These are phyloP conservation scores for Cromileptes altivelis DNA, from an alignment of 2,113 vertebrate genomes.

Conservation along the genomic window DNA sequence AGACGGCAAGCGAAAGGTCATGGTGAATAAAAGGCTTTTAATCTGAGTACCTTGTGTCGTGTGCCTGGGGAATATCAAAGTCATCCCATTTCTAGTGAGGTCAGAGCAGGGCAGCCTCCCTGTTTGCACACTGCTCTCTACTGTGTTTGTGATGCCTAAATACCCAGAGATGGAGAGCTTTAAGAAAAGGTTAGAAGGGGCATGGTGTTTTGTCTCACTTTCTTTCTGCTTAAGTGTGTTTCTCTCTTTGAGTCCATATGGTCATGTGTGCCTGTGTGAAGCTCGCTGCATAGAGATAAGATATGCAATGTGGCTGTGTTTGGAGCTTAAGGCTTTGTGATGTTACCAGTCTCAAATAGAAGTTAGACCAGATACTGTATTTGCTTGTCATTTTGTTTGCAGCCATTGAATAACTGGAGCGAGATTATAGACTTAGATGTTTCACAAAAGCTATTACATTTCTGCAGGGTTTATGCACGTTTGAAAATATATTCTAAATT, in stretches of 20 bases:
- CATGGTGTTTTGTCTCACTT: constrained; percentile 25
- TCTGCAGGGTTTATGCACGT: neutral
- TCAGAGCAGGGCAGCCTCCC: constrained; percentile 61
- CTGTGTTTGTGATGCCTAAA: constrained; percentile 69
- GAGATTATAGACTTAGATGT: neutral
- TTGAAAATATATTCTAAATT: neutral
- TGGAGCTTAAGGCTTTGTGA: constrained; percentile 21
- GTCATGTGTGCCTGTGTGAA: constrained; percentile 18
- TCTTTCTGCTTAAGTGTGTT: constrained; percentile 13
- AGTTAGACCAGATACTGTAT: neutral
- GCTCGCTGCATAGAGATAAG: constrained; percentile 28
- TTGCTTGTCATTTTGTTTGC: constrained; percentile 40
- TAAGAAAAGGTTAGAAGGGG: constrained; percentile 65
- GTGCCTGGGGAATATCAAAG: constrained; percentile 81
- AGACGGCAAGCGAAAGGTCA: constrained; percentile 76
- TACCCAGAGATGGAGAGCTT: constrained; percentile 46
- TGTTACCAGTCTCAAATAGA: constrained; percentile 21
- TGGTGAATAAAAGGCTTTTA: constrained; percentile 81
- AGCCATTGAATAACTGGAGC: neutral
- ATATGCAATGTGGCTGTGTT: constrained; percentile 37
- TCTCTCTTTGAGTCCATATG: constrained; percentile 9
- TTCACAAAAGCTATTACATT: neutral
- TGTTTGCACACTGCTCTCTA: constrained; percentile 63
- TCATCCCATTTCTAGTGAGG: constrained; percentile 73
- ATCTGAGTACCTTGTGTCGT: constrained; percentile 72